These are phyloP conservation scores for Caenorhabditis imperialis DNA, from an alignment of 2,888 invertebrate species.

Conservation along the genomic window DNA sequence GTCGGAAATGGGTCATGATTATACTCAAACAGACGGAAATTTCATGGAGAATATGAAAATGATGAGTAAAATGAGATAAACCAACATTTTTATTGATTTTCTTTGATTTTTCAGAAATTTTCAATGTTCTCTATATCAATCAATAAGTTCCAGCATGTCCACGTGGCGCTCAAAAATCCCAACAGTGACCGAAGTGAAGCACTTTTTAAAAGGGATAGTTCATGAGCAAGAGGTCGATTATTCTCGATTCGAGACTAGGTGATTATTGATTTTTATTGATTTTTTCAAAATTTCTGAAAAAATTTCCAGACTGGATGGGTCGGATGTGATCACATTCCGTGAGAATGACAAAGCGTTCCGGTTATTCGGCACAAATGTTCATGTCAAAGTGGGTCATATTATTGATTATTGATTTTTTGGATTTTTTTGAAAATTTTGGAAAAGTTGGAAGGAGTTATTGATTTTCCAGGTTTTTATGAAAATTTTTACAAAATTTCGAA, in stretches of 20 bases:
- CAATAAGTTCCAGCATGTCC: no score
- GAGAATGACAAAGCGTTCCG: conserved; percentile 67
- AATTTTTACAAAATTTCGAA: conserved; percentile 4
- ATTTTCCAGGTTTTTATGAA: neutral
- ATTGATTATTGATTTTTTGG: neutral
- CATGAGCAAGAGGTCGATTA: conserved; percentile 64
- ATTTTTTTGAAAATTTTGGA: neutral
- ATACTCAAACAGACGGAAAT: no score
- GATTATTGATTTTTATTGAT: neutral
- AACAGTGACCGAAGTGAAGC: conserved; percentile 37
- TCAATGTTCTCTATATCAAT: no score
- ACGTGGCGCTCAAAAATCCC: conserved; percentile 45
- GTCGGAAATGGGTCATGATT: no score
- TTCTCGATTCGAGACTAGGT: conserved; percentile 62
- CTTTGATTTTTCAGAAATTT: conserved; percentile 4
- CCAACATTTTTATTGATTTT: no score
- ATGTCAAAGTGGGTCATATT: conserved; percentile 56
- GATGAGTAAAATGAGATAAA: no score
- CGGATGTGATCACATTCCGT: conserved; percentile 64
- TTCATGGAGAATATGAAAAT: no score
- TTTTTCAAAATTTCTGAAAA: neutral
- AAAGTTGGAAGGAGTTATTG: neutral
- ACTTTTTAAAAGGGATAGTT: conserved; percentile 53
- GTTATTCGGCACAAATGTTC: conserved; percentile 66
- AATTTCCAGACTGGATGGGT: conserved; percentile 57